Conservation (phyloP, 2,888 invertebrate genomes). For the Leptinotarsa peninsularis region DNA sequence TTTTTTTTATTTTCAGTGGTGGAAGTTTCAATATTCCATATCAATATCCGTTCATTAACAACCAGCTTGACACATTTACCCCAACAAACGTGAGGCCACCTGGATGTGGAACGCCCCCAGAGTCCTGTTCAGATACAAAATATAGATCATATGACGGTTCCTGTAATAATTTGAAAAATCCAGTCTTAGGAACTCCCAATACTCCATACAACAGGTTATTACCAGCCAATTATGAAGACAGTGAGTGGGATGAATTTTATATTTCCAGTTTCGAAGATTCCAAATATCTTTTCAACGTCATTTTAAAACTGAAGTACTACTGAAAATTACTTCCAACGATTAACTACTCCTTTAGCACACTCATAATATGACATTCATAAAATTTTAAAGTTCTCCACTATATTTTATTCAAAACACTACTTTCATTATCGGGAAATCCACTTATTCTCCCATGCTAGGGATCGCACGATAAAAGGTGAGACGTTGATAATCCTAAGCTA, state of each 20-base stretch:
- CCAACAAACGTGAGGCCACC: conserved; percentile 26
- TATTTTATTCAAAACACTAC: too few relatives aligned
- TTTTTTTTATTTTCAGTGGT: neutral
- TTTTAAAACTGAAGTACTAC: too few relatives aligned
- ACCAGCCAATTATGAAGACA: conserved; percentile 75
- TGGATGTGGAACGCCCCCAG: conserved; percentile 50
- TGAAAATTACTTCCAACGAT: too few relatives aligned
- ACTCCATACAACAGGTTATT: conserved; percentile 76
- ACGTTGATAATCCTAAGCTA: too few relatives aligned
- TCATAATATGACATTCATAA: too few relatives aligned
- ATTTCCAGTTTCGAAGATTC: too few relatives aligned
- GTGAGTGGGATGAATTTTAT: conserved; percentile 63
- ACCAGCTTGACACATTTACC: conserved; percentile 17
- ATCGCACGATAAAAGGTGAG: too few relatives aligned
- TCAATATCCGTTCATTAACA: neutral
- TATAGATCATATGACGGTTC: conserved; percentile 90
- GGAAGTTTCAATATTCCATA: neutral
- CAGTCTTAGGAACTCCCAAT: conserved; percentile 84
- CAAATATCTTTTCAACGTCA: too few relatives aligned
- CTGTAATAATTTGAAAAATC: conserved; percentile 89
- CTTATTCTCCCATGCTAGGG: too few relatives aligned
- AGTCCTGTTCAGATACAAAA: conserved; percentile 65
- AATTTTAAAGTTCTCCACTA: too few relatives aligned
- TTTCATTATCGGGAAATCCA: too few relatives aligned
- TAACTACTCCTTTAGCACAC: too few relatives aligned